A percentile compares a stretch with the other conserved stretches of the same genome.
Conservation (phyloP, 2,888 invertebrate genomes). For the Archips crataeganus region DNA sequence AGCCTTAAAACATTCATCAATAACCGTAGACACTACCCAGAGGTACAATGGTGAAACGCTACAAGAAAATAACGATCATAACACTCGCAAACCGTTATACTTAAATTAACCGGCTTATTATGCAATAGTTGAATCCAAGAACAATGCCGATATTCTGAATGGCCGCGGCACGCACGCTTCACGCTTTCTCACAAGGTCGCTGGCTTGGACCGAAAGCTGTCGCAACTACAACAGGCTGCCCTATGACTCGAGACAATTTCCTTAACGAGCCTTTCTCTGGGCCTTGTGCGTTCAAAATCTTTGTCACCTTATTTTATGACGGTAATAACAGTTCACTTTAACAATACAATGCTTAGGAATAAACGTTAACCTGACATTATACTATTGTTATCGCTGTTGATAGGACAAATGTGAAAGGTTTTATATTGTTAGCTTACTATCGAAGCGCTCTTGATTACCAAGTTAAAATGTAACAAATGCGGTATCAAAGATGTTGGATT, state of each 20-base stretch:
- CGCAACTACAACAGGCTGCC: slow-evolving; percentile 47
- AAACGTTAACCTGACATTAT: slow-evolving; percentile 23
- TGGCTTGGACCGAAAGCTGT: slow-evolving; percentile 46
- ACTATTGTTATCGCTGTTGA: slow-evolving; percentile 33
- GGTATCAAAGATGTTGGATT: not conserved
- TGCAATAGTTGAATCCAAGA: slow-evolving; percentile 37
- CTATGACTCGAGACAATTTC: slow-evolving; percentile 49
- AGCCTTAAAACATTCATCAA: not conserved
- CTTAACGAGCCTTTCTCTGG: slow-evolving; percentile 50
- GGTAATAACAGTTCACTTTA: slow-evolving; percentile 23
- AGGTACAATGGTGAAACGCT: slow-evolving; percentile 11
- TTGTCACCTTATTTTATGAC: slow-evolving; percentile 38
- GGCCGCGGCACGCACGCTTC: slow-evolving; percentile 37
- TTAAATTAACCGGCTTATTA: slow-evolving; percentile 29
- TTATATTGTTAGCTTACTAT: slow-evolving; percentile 6
- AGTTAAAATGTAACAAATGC: not conserved
- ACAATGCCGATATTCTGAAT: slow-evolving; percentile 35
- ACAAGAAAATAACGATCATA: slow-evolving; percentile 16
- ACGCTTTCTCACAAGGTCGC: slow-evolving; percentile 72
- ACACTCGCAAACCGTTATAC: slow-evolving; percentile 14
- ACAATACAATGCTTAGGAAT: slow-evolving; percentile 29
- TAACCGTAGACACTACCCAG: not conserved
- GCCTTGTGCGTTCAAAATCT: slow-evolving; percentile 27
- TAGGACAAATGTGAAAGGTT: slow-evolving; percentile 24
- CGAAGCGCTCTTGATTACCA: not conserved